Base-by-base conservation (phyloP, 2,113 vertebrate species). In the Paralichthys olivaceus region DNA sequence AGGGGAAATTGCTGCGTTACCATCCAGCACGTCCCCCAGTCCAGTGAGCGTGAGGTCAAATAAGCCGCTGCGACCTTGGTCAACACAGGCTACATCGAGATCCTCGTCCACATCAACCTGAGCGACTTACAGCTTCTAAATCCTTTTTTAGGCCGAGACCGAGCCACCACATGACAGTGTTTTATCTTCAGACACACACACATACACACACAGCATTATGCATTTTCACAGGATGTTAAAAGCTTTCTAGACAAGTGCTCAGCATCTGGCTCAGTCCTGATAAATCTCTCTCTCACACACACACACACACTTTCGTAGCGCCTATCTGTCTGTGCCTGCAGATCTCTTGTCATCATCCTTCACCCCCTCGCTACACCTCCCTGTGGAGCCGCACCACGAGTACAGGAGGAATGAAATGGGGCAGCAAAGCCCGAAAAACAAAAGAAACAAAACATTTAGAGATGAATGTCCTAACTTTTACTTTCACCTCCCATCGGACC, bases 221-320 rank as follows among this genome's bases (percentile, higher is more conserved):
- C 82, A 70, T 90, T 89, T 83, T 67, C 57, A 76, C 81, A 86
- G 84, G 73, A 84, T 77, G 88, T 72, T 77, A 85, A 88, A 87
- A 81, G 84, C 72, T 91, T 90, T 90, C 83, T 85, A 58, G 77
- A 90, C 74, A 84, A 86, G 90, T 72, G 72, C 78, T 83, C 43
- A 26, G 84, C 86, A 87, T 89, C 84, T 88, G 86, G 72, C 79
- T 89, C 71, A 56, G 69, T 65, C 84, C 85, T 85, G 91, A 92
- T 89, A 91, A 92, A 91, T 88, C 86, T 79, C 59, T 51, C 63
- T 28, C 43, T 45, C 13, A 63, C 49, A 45, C 74, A 53, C 69
- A 79, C 63, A 62, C 43, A 61, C 78, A 80, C 49, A 73, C 65
- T 14, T 28, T 70, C 28, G 14, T 60, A 70, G 75, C 19, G 58